Conservation (phyloP, 2,113 vertebrate genomes). For the Vidua chalybeata region DNA sequence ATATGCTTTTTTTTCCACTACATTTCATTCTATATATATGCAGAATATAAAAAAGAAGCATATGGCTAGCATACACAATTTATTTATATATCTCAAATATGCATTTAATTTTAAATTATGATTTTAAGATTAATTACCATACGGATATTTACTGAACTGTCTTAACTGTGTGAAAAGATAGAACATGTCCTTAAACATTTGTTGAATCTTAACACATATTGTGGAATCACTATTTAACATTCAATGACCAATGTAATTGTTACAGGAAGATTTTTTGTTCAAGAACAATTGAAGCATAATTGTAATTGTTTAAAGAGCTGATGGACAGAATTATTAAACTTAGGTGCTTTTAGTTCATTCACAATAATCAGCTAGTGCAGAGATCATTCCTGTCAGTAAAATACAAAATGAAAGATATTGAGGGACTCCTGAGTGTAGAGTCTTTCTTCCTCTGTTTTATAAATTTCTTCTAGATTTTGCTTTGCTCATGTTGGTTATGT, state of each 20-base stretch:
- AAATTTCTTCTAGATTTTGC: background rate
- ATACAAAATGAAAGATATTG: background rate
- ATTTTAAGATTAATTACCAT: constrained; percentile 14
- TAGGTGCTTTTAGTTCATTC: background rate
- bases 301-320: background rate
- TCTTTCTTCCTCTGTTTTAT: background rate
- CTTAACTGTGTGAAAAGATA: background rate
- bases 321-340: background rate
- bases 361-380: background rate
- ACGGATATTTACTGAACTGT: constrained; percentile 26
- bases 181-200: background rate
- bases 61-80: background rate
- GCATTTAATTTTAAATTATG: background rate
- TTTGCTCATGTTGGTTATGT: background rate
- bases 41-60: background rate
- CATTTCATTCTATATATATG: background rate
- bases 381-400: background rate
- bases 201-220: background rate
- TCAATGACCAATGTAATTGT: background rate
- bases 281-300: background rate
- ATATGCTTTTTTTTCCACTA: background rate
- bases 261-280: background rate
- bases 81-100: background rate
- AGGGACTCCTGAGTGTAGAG: background rate
- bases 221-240: background rate